Base-by-base conservation (phyloP, 2,113 vertebrate species). In the Oryzias woworae region DNA sequence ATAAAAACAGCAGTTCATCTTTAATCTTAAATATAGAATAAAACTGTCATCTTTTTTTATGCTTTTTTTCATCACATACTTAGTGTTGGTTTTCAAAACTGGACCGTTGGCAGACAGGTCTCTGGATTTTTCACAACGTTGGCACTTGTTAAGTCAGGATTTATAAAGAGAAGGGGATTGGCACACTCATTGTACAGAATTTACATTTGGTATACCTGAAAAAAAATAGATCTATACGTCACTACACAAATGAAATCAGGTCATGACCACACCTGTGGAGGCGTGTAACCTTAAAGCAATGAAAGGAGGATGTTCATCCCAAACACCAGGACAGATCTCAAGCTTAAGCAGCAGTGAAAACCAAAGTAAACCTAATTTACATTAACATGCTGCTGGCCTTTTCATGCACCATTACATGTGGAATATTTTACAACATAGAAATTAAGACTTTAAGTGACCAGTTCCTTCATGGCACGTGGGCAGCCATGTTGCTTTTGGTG, bases 181-280 rank as follows among this genome's bases (percentile, higher is more conserved):
- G 90, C 91, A 93, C 91, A 86, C 87, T 88, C 85, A 87, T 86
- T 83, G 80, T 92, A 92, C 91, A 92, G 87, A 83, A 92, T 92
- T 91, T 91, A 92, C 91, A 93, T 91, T 90, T 88, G 84, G 84
- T 91, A 89, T 89, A 87, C 73, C 86, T 84, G 60, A 80, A 86
- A 79, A 79, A 83, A 71, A 71, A 67, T 36, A 85, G 88, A 86
- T 91, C 88, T 90, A 75, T 90, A 93, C 87, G 85, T 78, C 85
- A 90, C 81, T 87, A 86, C 80, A 88, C 85, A 83, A 84, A 83
- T 36, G 36, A 36, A 36, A 36, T 36, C 36, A 3, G 7, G 36
- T 36, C 2, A 2, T 5, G 26, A 6, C 5, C 26, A 85, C 73
- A 87, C 4, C 15, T 67, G 76, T 81, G 71, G 69, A 80, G 78